Evolutionary conservation across 2,797 vertebrate genomes (phyloP), one percentile per base, ranked within the genome.

Genomic region (Hapalemur alaotrensis): DNA sequence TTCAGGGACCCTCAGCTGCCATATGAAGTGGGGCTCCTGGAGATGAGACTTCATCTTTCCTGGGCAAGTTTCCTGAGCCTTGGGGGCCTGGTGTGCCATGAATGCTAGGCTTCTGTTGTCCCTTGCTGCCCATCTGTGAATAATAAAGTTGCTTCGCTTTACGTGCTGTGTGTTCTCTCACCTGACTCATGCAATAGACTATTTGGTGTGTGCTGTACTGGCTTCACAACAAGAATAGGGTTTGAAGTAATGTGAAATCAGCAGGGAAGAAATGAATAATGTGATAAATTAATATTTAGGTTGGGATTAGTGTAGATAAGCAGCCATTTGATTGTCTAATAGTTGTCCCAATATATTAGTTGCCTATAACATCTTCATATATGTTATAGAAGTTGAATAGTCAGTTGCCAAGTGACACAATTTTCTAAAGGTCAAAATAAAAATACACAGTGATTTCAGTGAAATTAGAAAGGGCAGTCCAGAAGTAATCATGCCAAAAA

Each of bases 391-490:
- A 48, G 8, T 8, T 84, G 1, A 80, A 67, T 22, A 59, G 15
- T 23, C 15, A 73, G 25, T 78, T 67, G 15, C 15, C 7, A 63
- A 94, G 46, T 84, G 3, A 84, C 9, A 35, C 1, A 2, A 52
- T 70, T 76, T 87, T 84, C 35, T 83, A 41, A 80, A 88, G 0
- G 5, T 54, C 65, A 93, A 59, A 13, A 8, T 73, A 57, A 80
- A 94, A 93, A 72, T 14, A 84, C 8, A 75, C 0, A 63, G 0
- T 11, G 2, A 11, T 65, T 28, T 89, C 14, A 48, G 43, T 76
- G 13, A 69, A 85, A 30, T 35, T 43, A 72, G 30, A 83, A 83
- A 90, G 22, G 2, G 9, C 17, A 69, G 32, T 8, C 12, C 6
- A 6, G 28, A 50, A 86, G 20, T 38, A 73, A 78, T 32, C 17